A percentile compares a stretch with the other conserved stretches of the same genome.
phyloP scores from a whole-genome alignment of 2,113 vertebrate genomes.

The Microcebus tavaratra region DNA sequence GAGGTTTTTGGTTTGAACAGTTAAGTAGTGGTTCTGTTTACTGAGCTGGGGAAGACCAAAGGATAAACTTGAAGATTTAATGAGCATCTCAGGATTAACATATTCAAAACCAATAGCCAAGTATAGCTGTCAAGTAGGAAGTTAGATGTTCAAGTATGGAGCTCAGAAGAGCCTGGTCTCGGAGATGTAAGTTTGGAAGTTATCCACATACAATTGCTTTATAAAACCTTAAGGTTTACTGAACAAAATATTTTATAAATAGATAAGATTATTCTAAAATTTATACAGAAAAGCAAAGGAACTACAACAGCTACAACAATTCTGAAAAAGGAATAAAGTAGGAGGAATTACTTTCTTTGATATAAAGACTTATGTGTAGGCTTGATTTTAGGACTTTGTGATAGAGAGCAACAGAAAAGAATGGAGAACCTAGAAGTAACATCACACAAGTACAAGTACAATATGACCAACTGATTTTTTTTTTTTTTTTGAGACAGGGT shows the following conservation, averaged over 20 bases:
- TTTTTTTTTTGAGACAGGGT: too few species aligned
- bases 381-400: background rate
- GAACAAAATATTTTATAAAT: background rate
- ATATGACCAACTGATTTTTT: background rate
- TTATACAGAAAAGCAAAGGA: background rate
- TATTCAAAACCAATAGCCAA: background rate
- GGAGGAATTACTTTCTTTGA: background rate
- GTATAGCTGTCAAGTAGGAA: background rate
- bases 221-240: background rate
- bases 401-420: background rate
- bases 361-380: background rate
- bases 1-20: background rate
- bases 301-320: background rate
- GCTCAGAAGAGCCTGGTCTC: background rate
- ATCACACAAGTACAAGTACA: background rate
- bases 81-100: background rate
- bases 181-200: background rate
- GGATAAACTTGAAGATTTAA: slow-evolving; percentile 18
- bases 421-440: background rate
- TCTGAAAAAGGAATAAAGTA: background rate
- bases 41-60: background rate
- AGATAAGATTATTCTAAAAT: background rate
- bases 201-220: background rate
- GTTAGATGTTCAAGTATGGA: slow-evolving; percentile 4
- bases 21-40: background rate